Evolutionary conservation across 2,113 vertebrate genomes (phyloP), one percentile per base, ranked within the genome.

Genomic region (Catharus bicknelli): DNA sequence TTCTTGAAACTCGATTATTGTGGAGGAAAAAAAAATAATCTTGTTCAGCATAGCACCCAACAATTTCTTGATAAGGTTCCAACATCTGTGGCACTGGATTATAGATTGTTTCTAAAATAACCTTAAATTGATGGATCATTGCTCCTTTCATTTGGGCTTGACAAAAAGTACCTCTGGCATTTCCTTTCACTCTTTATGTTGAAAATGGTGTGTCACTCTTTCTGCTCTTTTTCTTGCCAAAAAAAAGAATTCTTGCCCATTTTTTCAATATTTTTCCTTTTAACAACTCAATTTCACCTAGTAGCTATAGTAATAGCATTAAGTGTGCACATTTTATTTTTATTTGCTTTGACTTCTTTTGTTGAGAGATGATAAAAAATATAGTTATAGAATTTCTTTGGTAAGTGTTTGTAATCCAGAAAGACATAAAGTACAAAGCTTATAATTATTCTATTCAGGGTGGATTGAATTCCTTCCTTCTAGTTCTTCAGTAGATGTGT

Each of bases 121-220:
- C 90, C 95, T 96, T 95, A 95, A 96, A 97, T 92, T 91, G 92
- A 96, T 96, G 90, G 91, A 96, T 96, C 95, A 93, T 95, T 97
- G 79, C 90, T 94, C 66, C 80, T 97, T 97, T 91, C 83, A 92
- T 94, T 95, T 94, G 68, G 72, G 34, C 82, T 92, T 91, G 51
- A 97, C 90, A 95, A 93, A 90, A 96, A 95, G 87, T 91, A 97
- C 62, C 59, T 84, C 64, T 95, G 95, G 85, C 87, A 95, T 97
- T 97, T 97, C 86, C 85, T 96, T 93, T 95, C 83, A 34, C 45
- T 95, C 95, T 96, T 94, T 80, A 57, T 88, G 72, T 64, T 94
- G 20, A 94, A 95, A 96, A 85, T 47, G 91, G 29, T 86, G 63
- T 84, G 91, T 94, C 93, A 68, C 43, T 74, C 95, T 94, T 92